Evolutionary conservation across 1,140 invertebrate genomes (phyloP).

Genomic region (Cardiocondyla obscurior): DNA sequence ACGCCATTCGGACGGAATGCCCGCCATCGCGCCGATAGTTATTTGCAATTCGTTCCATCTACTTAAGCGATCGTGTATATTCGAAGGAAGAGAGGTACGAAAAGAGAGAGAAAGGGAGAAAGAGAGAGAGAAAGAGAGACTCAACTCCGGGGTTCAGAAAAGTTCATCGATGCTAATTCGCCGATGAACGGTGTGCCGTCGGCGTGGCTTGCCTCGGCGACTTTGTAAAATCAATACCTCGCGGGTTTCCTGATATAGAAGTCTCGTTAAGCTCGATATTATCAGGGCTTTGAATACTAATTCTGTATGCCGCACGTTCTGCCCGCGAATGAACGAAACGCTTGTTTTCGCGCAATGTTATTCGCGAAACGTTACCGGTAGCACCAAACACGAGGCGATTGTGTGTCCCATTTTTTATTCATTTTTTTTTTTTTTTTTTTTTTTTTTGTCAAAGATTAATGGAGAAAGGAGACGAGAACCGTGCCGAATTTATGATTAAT

Average conservation of each 20-base stretch:
- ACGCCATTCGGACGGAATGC: conserved; percentile 24
- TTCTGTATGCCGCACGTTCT: neutral
- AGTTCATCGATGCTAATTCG: conserved; percentile 46
- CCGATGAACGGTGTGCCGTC: conserved; percentile 38
- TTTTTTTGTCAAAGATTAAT: conserved; percentile 45
- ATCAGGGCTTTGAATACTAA: conserved; percentile 51
- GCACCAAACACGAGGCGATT: conserved; percentile 12
- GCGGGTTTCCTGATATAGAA: conserved; percentile 50
- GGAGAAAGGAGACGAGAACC: conserved; percentile 45
- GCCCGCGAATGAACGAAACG: conserved; percentile 33
- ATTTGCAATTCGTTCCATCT: conserved; percentile 56
- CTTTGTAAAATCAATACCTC: conserved; percentile 55
- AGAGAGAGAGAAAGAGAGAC: neutral
- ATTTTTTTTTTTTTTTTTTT: conserved; percentile 42
- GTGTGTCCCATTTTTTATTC: conserved; percentile 41
- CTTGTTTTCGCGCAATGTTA: conserved; percentile 39
- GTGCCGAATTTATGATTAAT: conserved; percentile 52
- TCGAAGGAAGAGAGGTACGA: neutral
- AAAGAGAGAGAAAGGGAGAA: neutral
- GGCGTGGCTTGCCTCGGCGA: conserved; percentile 21
- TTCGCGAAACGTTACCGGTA: conserved; percentile 1
- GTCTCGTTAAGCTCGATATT: conserved; percentile 53
- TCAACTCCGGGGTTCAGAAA: conserved; percentile 18
- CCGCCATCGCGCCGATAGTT: conserved; percentile 17
- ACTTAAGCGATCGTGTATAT: conserved; percentile 42